Evolutionary conservation across 1,140 invertebrate species (phyloP).

Genomic region (Globodera ellingtonae): DNA sequence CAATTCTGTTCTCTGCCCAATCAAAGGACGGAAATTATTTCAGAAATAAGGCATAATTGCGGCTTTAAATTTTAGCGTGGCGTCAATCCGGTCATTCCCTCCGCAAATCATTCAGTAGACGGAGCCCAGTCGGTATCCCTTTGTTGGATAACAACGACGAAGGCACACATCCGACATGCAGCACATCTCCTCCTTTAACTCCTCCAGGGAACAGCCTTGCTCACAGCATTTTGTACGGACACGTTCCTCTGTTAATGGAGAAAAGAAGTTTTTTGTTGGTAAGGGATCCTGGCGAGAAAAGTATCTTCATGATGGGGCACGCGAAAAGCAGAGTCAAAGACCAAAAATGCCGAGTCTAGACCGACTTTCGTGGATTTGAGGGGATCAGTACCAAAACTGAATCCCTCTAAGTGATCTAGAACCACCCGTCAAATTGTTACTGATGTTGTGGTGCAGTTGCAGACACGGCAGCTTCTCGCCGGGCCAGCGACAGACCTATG

Average conservation of each 20-base stretch:
- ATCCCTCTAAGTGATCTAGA: neutral
- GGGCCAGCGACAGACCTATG: conserved; percentile 11
- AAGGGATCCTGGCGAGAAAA: no score
- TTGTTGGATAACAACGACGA: conserved; percentile 32
- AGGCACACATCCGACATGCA: conserved; percentile 30
- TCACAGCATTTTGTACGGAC: conserved; percentile 30
- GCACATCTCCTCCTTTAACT: conserved; percentile 20
- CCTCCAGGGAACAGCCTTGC: conserved; percentile 19
- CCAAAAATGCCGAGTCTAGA: no score
- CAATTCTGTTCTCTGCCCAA: no score
- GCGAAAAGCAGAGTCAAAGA: no score
- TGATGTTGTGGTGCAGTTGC: conserved; percentile 18
- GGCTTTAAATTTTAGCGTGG: no score
- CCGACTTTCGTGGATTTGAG: neutral
- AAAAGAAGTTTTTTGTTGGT: no score
- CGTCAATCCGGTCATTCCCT: no score
- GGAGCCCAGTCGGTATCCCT: conserved; percentile 16
- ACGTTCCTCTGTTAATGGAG: neutral
- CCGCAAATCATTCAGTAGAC: conserved; percentile 21
- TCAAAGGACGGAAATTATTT: no score
- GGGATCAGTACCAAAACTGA: neutral
- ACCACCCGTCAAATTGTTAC: neutral
- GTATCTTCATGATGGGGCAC: no score
- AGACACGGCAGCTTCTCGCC: conserved; percentile 1
- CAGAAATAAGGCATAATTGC: no score